Conservation (phyloP, 1,140 invertebrate species). For the Vanessa tameamea region DNA sequence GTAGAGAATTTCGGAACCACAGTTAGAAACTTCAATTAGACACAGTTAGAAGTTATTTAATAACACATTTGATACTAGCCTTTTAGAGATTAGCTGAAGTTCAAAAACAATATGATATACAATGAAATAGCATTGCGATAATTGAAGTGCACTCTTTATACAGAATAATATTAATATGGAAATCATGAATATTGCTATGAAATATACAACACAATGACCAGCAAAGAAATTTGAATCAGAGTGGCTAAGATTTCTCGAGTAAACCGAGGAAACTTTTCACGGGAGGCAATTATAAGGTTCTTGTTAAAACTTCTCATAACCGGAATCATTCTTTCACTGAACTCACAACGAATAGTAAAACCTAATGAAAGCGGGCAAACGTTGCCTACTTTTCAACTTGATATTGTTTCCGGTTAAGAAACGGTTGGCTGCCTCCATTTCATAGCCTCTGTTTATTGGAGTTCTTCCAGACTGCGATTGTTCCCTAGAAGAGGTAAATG, state of each 20-base stretch:
- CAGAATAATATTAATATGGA: background rate
- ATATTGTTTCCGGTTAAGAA: conserved; percentile 47
- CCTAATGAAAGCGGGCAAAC: conserved; percentile 55
- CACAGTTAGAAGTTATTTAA: too few relatives aligned
- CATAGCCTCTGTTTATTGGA: conserved; percentile 44
- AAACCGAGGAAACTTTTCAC: conserved; percentile 17
- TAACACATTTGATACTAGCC: too few relatives aligned
- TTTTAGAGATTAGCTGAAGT: too few relatives aligned
- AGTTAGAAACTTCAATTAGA: too few relatives aligned
- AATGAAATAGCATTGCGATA: too few relatives aligned
- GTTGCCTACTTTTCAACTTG: conserved; percentile 49
- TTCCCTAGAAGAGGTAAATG: conserved; percentile 9
- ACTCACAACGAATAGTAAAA: conserved; percentile 60
- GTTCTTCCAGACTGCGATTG: conserved; percentile 38
- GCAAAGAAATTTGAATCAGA: background rate
- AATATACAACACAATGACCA: background rate
- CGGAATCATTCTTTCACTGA: conserved; percentile 44
- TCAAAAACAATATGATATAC: too few relatives aligned
- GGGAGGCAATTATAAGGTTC: conserved; percentile 26
- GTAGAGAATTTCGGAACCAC: too few relatives aligned
- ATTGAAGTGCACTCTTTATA: background rate
- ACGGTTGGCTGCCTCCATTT: conserved; percentile 31
- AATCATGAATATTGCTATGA: background rate
- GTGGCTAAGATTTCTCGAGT: conserved; percentile 14
- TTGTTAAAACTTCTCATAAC: conserved; percentile 30